Evolutionary conservation across 2,113 vertebrate genomes (phyloP), one percentile per base, ranked within the genome.

Genomic region (Notothenia rossii): DNA sequence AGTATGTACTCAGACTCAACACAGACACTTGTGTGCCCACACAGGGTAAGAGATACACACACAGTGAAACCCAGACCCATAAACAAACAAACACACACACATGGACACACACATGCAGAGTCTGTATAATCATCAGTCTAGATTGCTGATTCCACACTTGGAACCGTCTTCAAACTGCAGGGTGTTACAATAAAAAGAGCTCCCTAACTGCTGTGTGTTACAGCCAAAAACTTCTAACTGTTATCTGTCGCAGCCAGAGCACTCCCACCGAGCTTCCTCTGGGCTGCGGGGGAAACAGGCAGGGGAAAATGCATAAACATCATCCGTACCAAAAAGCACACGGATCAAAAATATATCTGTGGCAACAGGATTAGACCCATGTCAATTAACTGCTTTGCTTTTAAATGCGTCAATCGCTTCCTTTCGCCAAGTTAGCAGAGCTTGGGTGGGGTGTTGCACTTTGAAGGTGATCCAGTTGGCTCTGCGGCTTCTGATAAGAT

Each of bases 91-190:
- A 81, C 17, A 77, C 64, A 79, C 79, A 82, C 56, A 84, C 51
- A 69, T 1, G 48, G 53, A 77, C 56, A 66, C 62, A 73, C 86
- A 66, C 48, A 83, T 25, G 54, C 75, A 59, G 18, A 82, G 55
- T 88, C 68, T 83, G 62, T 90, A 86, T 91, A 92, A 92, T 91
- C 85, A 89, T 72, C 7, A 18, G 87, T 88, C 87, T 89, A 33
- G 53, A 82, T 81, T 65, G 54, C 20, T 82, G 86, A 83, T 78
- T 88, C 69, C 60, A 88, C 80, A 90, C 79, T 85, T 65, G 70
- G 77, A 86, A 83, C 74, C 61, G 10, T 81, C 72, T 79, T 85
- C 75, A 91, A 90, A 91, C 82, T 90, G 80, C 74, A 88, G 83
- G 87, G 81, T 84, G 84, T 75, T 83, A 86, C 70, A 81, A 83